Evolutionary conservation across 2,797 vertebrate genomes (phyloP).

Genomic region (Spinus olivaceus): DNA sequence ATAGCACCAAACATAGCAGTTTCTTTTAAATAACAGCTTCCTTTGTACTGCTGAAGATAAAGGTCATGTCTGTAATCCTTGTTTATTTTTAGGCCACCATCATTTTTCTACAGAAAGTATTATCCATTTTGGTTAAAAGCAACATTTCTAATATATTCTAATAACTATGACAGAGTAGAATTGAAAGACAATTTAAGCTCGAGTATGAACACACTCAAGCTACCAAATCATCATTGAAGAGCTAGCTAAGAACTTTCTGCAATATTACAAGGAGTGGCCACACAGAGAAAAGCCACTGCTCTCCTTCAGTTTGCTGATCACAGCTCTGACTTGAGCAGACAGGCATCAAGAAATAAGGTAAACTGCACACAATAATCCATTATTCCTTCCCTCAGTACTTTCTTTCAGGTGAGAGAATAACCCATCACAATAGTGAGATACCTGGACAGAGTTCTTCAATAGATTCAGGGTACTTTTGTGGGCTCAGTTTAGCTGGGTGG

Average conservation of each 20-base stretch:
- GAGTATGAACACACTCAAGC: background rate
- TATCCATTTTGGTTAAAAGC: background rate
- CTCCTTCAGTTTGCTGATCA: background rate
- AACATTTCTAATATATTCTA: background rate
- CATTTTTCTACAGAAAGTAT: background rate
- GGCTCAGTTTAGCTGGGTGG: background rate
- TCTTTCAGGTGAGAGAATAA: background rate
- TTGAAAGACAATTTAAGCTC: background rate
- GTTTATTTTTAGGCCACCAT: conserved; percentile 33
- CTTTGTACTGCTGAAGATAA: conserved; percentile 35
- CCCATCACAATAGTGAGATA: background rate
- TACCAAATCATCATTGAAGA: background rate
- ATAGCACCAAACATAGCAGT: conserved; percentile 39
- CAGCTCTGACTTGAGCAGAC: background rate
- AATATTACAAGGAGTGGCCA: background rate
- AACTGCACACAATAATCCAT: background rate
- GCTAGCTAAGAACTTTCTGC: background rate
- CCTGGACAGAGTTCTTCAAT: background rate
- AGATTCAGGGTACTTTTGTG: background rate
- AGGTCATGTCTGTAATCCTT: background rate
- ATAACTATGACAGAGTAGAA: background rate
- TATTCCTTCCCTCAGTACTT: background rate
- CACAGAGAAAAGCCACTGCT: background rate
- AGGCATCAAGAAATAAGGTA: background rate
- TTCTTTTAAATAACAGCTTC: conserved; percentile 56